Evolutionary conservation across 2,797 vertebrate species (phyloP).

Genomic region (Pachyuromys duprasi): DNA sequence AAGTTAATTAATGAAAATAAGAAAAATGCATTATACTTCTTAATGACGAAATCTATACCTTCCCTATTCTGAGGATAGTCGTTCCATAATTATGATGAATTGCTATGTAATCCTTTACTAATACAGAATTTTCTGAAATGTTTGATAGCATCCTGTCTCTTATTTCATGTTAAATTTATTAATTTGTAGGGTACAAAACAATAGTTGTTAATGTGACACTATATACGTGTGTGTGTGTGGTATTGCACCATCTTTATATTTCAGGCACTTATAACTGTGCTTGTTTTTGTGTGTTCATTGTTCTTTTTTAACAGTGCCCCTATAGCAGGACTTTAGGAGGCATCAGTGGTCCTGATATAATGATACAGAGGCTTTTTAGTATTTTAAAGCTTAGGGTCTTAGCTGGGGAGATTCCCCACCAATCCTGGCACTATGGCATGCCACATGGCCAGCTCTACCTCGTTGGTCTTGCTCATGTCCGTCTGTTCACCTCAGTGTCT

Average conservation of each 20-base stretch:
- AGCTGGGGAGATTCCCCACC: too few relatives aligned
- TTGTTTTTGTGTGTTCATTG: background rate
- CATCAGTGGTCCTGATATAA: too few relatives aligned
- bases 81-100: background rate
- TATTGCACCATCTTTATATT: background rate
- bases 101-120: background rate
- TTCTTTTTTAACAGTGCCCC: background rate
- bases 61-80: background rate
- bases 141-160: background rate
- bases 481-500: too few relatives aligned
- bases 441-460: too few relatives aligned
- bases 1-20: too few relatives aligned
- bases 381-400: too few relatives aligned
- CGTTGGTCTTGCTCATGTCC: too few relatives aligned
- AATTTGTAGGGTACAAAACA: background rate
- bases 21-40: background rate
- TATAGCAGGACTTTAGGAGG: too few relatives aligned
- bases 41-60: background rate
- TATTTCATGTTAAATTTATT: background rate
- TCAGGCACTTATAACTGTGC: background rate
- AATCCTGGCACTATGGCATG: too few relatives aligned
- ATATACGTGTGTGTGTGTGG: background rate
- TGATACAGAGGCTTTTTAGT: too few relatives aligned
- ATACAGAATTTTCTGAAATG: background rate
- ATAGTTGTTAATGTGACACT: background rate